A percentile compares a stretch with the other conserved stretches of the same genome.
Conservation (phyloP, 2,888 invertebrate species). For the Agapostemon virescens region DNA sequence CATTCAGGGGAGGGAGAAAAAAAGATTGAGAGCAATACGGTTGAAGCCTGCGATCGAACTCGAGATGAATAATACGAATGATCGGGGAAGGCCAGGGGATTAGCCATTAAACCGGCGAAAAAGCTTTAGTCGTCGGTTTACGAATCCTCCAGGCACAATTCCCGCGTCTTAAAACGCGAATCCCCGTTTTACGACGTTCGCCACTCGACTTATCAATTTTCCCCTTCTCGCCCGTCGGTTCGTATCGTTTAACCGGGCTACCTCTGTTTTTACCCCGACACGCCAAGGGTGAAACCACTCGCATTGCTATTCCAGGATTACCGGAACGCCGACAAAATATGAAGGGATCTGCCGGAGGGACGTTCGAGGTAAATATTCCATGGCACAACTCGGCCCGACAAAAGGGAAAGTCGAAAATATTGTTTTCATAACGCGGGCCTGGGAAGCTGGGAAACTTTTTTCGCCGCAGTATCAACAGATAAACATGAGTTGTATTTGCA, state of each 20-base stretch:
- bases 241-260: slow-evolving; percentile 62
- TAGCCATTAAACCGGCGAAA: neutral
- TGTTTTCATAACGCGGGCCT: slow-evolving; percentile 67
- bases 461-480: slow-evolving; percentile 40
- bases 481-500: slow-evolving; percentile 51
- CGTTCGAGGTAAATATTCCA: slow-evolving; percentile 70
- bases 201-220: slow-evolving; percentile 63
- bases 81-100: neutral
- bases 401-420: slow-evolving; percentile 43
- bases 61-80: slow-evolving; percentile 1
- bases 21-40: neutral
- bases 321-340: slow-evolving; percentile 60
- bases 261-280: slow-evolving; percentile 52
- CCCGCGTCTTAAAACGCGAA: slow-evolving; percentile 1
- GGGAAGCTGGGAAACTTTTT: slow-evolving; percentile 49
- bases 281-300: slow-evolving; percentile 50
- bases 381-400: slow-evolving; percentile 42
- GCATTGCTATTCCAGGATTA: slow-evolving; percentile 68
- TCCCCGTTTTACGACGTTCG: slow-evolving; percentile 21
- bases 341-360: slow-evolving; percentile 23
- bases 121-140: neutral
- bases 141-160: slow-evolving; percentile 7
- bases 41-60: neutral
- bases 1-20: neutral
- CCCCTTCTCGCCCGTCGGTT: slow-evolving; percentile 39